Base-by-base conservation (phyloP, 2,797 vertebrate species). In the Merluccius polli region DNA sequence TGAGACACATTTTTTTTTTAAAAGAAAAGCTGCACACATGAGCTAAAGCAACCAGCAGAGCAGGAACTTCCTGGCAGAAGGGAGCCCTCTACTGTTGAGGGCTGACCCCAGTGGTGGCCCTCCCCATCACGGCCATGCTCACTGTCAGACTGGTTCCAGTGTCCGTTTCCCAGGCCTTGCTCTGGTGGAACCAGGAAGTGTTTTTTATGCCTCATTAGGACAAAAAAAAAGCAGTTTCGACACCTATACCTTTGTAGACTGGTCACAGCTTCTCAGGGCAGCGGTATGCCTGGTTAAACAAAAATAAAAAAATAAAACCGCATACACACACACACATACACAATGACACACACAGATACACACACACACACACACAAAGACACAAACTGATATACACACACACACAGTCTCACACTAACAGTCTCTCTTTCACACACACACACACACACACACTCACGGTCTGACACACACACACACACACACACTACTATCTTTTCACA, bases 61-160 rank as follows among this genome's bases (percentile, higher is more conserved):
- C 73, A 32, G 33, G 65, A 30, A 30, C 31, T 75, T 33, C 41
- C 41, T 71, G 75, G 87, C 81, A 83, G 84, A 89, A 85, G 85
- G 76, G 89, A 87, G 85, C 92, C 83, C 85, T 88, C 86, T 89
- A 73, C 85, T 89, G 89, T 24, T 77, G 59, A 65, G 24, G 59
- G 10, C 71, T 18, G 13, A 41, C 30, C 77, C 59, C 36, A 44
- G 44, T 48, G 27, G 71, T 11, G 70, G 48, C 44, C 29, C 31
- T 65, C 24, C 52, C n/a, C 44, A 0, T 5, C 52, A 7, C 52
- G 8, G 52, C 18, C 21, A 21, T 2, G n/a, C 32, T 77, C 75
- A 79, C 72, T 83, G 77, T 77, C 10, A 70, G 41, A 33, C 65
- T 29, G 31, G 21, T n/a, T 24, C 70, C 35, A 24, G 31, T 11